Evolutionary conservation across 2,888 invertebrate species (phyloP).

Genomic region (Anoncus sp.): DNA sequence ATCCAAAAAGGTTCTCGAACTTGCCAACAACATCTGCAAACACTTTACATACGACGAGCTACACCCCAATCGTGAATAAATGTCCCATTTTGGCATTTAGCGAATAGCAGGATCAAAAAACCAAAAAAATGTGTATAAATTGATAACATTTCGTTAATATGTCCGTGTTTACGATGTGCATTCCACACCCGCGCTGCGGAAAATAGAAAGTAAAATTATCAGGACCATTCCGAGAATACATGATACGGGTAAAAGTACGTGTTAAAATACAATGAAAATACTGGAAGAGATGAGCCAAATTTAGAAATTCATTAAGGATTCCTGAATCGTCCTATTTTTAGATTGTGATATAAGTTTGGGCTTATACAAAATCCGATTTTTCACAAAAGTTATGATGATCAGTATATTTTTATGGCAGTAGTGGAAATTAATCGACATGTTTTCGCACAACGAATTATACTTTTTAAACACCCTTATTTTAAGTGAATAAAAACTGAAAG

Average conservation of each 20-base stretch:
- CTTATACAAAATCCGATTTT: too few species aligned
- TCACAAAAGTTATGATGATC: too few species aligned
- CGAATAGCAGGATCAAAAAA: not conserved
- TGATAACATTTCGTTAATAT: not conserved
- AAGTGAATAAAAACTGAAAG: too few species aligned
- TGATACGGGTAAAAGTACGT: not conserved
- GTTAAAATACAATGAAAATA: not conserved
- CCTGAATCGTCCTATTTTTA: not conserved
- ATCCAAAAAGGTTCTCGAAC: conserved; percentile 72
- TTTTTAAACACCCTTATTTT: too few species aligned
- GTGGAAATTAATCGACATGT: too few species aligned
- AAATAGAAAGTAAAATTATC: too few species aligned
- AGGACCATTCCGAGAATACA: not conserved
- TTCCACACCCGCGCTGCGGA: too few species aligned
- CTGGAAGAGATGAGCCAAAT: not conserved
- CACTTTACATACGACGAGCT: conserved; percentile 79
- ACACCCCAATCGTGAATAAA: conserved; percentile 76
- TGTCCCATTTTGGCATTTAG: not conserved
- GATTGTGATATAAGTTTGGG: not conserved
- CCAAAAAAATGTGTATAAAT: not conserved
- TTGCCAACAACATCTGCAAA: conserved; percentile 77
- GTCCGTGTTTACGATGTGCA: too few species aligned
- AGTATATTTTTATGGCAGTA: too few species aligned
- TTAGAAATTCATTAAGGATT: not conserved
- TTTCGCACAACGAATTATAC: too few species aligned